Percentiles rank a stretch among this genome's conserved stretches.
Evolutionary conservation across 2,797 vertebrate genomes (phyloP).

Genomic region (Philypnodon macrostomus): DNA sequence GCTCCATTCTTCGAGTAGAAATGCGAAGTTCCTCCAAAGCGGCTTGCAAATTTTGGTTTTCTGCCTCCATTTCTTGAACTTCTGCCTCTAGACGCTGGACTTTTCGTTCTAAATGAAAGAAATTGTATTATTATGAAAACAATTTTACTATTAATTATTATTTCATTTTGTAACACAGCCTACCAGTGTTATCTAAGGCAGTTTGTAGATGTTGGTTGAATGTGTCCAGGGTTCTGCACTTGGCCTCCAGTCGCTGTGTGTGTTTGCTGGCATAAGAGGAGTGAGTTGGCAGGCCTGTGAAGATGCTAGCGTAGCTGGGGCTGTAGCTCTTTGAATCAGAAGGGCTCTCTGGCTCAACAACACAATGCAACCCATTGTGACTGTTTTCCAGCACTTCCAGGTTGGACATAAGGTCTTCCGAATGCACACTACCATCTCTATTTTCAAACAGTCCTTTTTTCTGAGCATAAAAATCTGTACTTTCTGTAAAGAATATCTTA

Average conservation of each 20-base stretch:
- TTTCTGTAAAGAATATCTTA: constrained; percentile 73
- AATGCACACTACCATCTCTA: constrained; percentile 51
- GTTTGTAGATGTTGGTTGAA: constrained; percentile 88
- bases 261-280: constrained; percentile 83
- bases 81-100: constrained; percentile 87
- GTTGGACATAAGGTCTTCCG: constrained; percentile 79
- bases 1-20: constrained; percentile 84
- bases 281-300: constrained; percentile 75
- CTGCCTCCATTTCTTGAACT: constrained; percentile 86
- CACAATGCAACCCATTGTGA: constrained; percentile 73
- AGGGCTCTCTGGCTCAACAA: constrained; percentile 40
- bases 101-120: constrained; percentile 82
- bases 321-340: constrained; percentile 70
- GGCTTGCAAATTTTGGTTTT: constrained; percentile 88
- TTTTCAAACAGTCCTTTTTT: constrained; percentile 82
- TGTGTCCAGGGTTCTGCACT: constrained; percentile 85
- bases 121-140: background rate
- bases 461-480: constrained; percentile 75
- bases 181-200: constrained; percentile 83
- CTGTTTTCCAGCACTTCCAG: constrained; percentile 85
- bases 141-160: background rate
- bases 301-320: constrained; percentile 39
- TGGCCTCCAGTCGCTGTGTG: constrained; percentile 86
- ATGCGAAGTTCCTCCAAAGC: constrained; percentile 87
- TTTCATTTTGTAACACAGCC: constrained; percentile 4